Conservation (phyloP, 2,797 vertebrate genomes). For the Xyrichtys novacula region DNA sequence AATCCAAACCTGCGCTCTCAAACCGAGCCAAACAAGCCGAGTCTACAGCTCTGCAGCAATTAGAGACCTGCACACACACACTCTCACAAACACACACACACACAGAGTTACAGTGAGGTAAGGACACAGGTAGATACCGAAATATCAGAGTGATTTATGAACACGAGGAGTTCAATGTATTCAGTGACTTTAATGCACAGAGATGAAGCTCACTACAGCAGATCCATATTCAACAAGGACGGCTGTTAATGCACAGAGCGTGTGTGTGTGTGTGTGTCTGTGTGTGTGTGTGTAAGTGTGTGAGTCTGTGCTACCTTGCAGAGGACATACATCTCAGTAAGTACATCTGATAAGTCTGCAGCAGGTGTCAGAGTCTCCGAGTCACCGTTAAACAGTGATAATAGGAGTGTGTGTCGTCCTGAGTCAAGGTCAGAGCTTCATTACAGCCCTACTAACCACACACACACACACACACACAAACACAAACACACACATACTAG, state of each 20-base stretch:
- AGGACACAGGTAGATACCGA: too few species aligned
- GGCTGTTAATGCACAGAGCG: too few species aligned
- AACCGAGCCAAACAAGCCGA: slow-evolving; percentile 15
- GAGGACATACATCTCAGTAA: slow-evolving; percentile 23
- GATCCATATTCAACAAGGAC: too few species aligned
- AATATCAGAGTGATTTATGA: too few species aligned
- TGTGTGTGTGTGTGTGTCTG: neutral
- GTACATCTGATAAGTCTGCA: slow-evolving; percentile 53
- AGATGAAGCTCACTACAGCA: too few species aligned
- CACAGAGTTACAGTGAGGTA: neutral
- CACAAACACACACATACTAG: too few species aligned
- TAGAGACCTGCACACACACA: slow-evolving; percentile 17
- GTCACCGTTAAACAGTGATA: slow-evolving; percentile 31
- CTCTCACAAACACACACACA: slow-evolving; percentile 22
- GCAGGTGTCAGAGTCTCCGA: slow-evolving; percentile 13
- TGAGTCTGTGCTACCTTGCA: slow-evolving; percentile 10
- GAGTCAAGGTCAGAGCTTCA: slow-evolving; percentile 33
- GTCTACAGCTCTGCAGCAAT: neutral
- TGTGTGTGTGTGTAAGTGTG: neutral
- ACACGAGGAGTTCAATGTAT: slow-evolving; percentile 38
- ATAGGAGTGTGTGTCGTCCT: slow-evolving; percentile 6
- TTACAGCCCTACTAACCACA: too few species aligned
- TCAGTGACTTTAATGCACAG: slow-evolving; percentile 32
- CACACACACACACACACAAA: too few species aligned
- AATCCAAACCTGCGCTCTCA: neutral